Evolutionary conservation across 2,797 vertebrate species (phyloP).

Genomic region (Danio jaintianensis): DNA sequence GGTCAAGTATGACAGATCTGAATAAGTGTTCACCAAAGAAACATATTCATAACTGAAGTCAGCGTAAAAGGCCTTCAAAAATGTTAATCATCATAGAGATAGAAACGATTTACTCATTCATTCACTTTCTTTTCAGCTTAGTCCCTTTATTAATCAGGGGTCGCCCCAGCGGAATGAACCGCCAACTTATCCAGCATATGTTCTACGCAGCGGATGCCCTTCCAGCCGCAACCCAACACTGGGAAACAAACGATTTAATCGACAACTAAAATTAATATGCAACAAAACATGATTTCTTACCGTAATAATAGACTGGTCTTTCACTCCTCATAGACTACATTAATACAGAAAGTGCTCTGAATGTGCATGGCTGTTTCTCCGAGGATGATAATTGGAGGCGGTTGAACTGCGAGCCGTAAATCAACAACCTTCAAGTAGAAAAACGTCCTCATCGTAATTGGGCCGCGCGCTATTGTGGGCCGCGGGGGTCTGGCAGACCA

Average conservation of each 20-base stretch:
- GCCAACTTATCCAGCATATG: too few relatives aligned
- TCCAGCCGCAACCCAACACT: too few relatives aligned
- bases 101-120: too few relatives aligned
- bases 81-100: background rate
- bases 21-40: background rate
- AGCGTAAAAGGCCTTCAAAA: background rate
- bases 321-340: background rate
- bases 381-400: constrained; percentile 77
- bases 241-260: background rate
- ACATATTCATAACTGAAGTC: background rate
- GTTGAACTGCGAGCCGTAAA: constrained; percentile 85
- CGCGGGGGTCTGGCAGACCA: constrained; percentile 67
- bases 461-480: constrained; percentile 50
- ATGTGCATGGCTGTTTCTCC: constrained; percentile 10
- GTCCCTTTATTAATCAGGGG: too few relatives aligned
- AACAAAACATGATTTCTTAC: constrained; percentile 31
- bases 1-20: background rate
- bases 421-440: constrained; percentile 82
- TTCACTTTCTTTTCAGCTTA: too few relatives aligned
- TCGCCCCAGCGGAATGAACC: too few relatives aligned
- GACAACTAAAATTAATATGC: background rate
- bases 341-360: background rate
- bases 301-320: constrained; percentile 8
- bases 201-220: too few relatives aligned
- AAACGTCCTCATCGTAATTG: constrained; percentile 72